Conservation (phyloP, 1,140 invertebrate genomes). For the Alviniconcha marisindica region DNA sequence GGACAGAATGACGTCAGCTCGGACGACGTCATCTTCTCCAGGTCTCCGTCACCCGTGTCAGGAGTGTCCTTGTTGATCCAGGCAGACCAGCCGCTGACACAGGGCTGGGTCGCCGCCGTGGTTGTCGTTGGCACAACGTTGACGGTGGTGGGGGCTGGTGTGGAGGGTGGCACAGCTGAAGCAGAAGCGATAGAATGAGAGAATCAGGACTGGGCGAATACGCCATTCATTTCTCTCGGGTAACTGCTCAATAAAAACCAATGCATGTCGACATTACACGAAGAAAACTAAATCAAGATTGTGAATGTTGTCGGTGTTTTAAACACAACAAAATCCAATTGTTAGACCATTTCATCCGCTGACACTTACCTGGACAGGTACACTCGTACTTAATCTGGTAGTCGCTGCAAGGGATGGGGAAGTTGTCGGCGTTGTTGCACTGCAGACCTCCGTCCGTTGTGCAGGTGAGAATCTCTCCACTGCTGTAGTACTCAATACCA, state of each 20-base stretch:
- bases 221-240: too few species aligned
- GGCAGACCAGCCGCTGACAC: conserved; percentile 47
- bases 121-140: not conserved
- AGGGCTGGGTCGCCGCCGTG: not conserved
- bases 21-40: conserved; percentile 56
- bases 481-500: conserved; percentile 38
- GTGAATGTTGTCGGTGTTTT: too few species aligned
- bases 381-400: conserved; percentile 72
- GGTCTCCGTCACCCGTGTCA: conserved; percentile 50
- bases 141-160: too few species aligned
- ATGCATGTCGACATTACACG: too few species aligned
- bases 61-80: conserved; percentile 62
- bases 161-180: too few species aligned
- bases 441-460: conserved; percentile 44
- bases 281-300: too few species aligned
- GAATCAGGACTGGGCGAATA: too few species aligned
- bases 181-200: too few species aligned
- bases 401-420: conserved; percentile 64
- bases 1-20: conserved; percentile 55
- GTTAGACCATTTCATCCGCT: not conserved
- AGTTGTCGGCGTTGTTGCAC: conserved; percentile 42
- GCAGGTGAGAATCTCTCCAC: conserved; percentile 44
- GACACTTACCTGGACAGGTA: conserved; percentile 53
- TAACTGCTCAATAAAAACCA: too few species aligned
- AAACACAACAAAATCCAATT: not conserved